These are phyloP conservation scores for Bettongia penicillata DNA, from an alignment of 2,113 vertebrate species.

Conservation along the genomic window DNA sequence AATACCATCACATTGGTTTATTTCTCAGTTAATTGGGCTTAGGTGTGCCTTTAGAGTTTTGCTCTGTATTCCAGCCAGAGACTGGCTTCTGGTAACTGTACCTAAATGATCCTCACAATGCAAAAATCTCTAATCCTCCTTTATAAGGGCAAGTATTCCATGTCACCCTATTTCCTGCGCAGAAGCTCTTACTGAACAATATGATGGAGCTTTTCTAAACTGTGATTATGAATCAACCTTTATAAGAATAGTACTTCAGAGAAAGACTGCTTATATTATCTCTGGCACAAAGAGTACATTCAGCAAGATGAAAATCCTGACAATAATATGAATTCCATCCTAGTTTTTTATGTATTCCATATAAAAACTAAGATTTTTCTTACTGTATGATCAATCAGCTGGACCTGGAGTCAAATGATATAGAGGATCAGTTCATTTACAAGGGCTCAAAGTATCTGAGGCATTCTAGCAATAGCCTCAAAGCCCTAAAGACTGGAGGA, in stretches of 20 bases:
- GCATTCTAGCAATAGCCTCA: conserved; percentile 36
- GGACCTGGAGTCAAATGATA: conserved; percentile 28
- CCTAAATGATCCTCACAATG: conserved; percentile 70
- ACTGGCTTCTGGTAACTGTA: conserved; percentile 62
- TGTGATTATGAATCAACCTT: conserved; percentile 63
- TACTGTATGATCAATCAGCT: conserved; percentile 34
- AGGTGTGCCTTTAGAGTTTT: conserved; percentile 69
- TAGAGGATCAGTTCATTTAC: conserved; percentile 12
- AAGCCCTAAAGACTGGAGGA: conserved; percentile 38
- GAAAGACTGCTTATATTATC: conserved; percentile 62
- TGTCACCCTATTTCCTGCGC: conserved; percentile 66
- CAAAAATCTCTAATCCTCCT: conserved; percentile 71
- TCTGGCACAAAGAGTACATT: conserved; percentile 71
- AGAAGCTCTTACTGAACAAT: conserved; percentile 65
- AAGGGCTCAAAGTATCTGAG: not conserved
- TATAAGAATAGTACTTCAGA: conserved; percentile 56
- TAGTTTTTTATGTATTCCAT: conserved; percentile 58
- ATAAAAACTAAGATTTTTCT: conserved; percentile 45
- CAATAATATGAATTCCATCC: conserved; percentile 52
- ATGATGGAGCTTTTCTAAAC: conserved; percentile 55
- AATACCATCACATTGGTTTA: conserved; percentile 46
- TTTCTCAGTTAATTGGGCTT: conserved; percentile 72
- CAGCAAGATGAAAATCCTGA: conserved; percentile 67
- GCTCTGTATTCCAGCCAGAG: conserved; percentile 65
- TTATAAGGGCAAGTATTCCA: conserved; percentile 65